A percentile compares a stretch with the other conserved stretches of the same genome.
These are phyloP conservation scores for Thumatha senex DNA, from an alignment of 2,888 invertebrate genomes.

Conservation along the genomic window DNA sequence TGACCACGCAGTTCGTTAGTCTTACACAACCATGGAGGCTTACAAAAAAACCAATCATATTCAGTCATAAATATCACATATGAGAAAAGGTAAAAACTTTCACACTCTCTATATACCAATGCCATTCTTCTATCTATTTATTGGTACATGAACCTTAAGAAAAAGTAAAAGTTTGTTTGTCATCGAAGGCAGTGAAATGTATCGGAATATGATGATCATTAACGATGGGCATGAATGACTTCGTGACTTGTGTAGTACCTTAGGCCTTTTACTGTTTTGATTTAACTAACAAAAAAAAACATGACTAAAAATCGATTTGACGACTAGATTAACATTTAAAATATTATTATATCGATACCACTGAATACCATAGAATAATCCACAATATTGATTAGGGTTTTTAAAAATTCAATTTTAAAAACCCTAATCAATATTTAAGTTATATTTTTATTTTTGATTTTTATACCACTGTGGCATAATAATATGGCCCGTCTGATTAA, in stretches of 20 bases:
- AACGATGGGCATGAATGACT: not conserved
- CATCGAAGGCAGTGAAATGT: slow-evolving; percentile 16
- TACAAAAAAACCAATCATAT: slow-evolving; percentile 2
- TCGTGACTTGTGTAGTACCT: not conserved
- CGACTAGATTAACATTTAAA: too few relatives aligned
- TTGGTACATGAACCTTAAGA: slow-evolving; percentile 10
- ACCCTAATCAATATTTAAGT: too few relatives aligned
- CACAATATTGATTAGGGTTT: too few relatives aligned
- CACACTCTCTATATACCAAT: slow-evolving; percentile 32
- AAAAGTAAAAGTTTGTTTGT: slow-evolving; percentile 30
- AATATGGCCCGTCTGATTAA: too few relatives aligned
- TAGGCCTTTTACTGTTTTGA: not conserved
- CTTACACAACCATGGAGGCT: not conserved
- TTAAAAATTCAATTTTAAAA: too few relatives aligned
- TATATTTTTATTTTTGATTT: too few relatives aligned
- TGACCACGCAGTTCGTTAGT: not conserved
- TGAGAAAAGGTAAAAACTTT: slow-evolving; percentile 14
- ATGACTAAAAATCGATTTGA: too few relatives aligned
- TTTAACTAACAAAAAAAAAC: too few relatives aligned
- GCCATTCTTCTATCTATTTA: slow-evolving; percentile 28
- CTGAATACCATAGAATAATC: too few relatives aligned
- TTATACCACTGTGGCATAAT: too few relatives aligned
- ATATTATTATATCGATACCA: too few relatives aligned
- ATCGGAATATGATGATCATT: slow-evolving; percentile 4
- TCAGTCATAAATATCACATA: slow-evolving; percentile 10